Percentiles rank a stretch among this genome's conserved stretches.
phyloP scores from a whole-genome alignment of 2,888 invertebrate genomes.

The Frankliniella fusca region DNA sequence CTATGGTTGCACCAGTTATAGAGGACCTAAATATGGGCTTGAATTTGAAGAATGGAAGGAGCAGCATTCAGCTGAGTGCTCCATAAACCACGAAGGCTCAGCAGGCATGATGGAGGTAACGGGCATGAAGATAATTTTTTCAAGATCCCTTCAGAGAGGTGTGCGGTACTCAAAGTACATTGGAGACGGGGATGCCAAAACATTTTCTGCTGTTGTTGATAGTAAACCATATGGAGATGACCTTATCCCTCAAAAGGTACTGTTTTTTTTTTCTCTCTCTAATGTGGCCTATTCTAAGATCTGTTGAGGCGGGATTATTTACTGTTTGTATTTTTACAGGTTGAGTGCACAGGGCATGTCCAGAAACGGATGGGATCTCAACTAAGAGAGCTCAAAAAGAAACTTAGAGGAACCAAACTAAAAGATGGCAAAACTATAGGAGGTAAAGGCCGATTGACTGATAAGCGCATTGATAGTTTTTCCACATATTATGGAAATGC shows the following conservation, averaged over 20 bases:
- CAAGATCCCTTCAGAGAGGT: neutral
- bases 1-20: neutral
- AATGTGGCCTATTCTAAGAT: too few relatives aligned
- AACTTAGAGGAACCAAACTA: slow-evolving; percentile 3
- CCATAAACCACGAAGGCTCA: neutral
- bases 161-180: slow-evolving; percentile 11
- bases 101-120: slow-evolving; percentile 14
- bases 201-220: slow-evolving; percentile 25
- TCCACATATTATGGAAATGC: slow-evolving; percentile 29
- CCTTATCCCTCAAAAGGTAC: neutral
- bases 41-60: too few relatives aligned
- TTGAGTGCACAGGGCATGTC: slow-evolving; percentile 32
- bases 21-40: neutral
- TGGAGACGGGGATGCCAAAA: slow-evolving; percentile 33
- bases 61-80: too few relatives aligned
- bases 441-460: neutral
- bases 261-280: too few relatives aligned
- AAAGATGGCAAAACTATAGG: slow-evolving; percentile 10
- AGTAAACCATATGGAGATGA: slow-evolving; percentile 28
- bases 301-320: too few relatives aligned
- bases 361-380: slow-evolving; percentile 31
- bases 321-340: neutral
- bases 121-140: slow-evolving; percentile 14
- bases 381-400: slow-evolving; percentile 28
- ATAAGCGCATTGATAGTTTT: slow-evolving; percentile 12